Evolutionary conservation across 2,113 vertebrate genomes (phyloP).

Genomic region (Gavialis gangeticus): DNA sequence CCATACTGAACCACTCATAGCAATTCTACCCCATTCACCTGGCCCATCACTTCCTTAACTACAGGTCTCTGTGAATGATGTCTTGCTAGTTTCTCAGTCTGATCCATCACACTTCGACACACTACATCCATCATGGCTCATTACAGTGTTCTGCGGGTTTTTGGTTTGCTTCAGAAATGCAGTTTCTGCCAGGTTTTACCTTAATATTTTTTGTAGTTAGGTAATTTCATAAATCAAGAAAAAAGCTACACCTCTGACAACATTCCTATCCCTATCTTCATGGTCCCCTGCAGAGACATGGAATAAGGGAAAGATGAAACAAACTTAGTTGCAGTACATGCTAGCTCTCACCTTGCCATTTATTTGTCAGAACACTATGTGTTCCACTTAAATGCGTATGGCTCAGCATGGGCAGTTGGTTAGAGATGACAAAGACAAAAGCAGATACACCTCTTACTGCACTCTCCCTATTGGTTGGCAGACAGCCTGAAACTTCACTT

Average conservation of each 20-base stretch:
- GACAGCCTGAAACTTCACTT: slow-evolving; percentile 26
- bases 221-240: slow-evolving; percentile 15
- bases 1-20: background rate
- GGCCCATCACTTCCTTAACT: background rate
- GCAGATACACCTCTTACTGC: slow-evolving; percentile 43
- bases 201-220: slow-evolving; percentile 3
- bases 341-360: slow-evolving; percentile 14
- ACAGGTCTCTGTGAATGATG: background rate
- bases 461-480: slow-evolving; percentile 54
- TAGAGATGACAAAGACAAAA: slow-evolving; percentile 47
- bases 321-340: background rate
- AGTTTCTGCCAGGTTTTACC: slow-evolving; percentile 4
- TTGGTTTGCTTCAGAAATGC: background rate
- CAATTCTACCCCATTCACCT: background rate
- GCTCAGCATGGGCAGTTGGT: slow-evolving; percentile 1
- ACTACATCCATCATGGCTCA: background rate
- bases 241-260: background rate
- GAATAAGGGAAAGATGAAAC: too few species aligned
- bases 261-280: background rate
- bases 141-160: background rate
- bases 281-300: background rate
- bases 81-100: background rate
- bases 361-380: slow-evolving; percentile 41
- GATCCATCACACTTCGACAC: background rate
- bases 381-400: background rate